These are phyloP conservation scores for Leuciscus waleckii DNA, from an alignment of 2,797 vertebrate genomes.

Conservation along the genomic window DNA sequence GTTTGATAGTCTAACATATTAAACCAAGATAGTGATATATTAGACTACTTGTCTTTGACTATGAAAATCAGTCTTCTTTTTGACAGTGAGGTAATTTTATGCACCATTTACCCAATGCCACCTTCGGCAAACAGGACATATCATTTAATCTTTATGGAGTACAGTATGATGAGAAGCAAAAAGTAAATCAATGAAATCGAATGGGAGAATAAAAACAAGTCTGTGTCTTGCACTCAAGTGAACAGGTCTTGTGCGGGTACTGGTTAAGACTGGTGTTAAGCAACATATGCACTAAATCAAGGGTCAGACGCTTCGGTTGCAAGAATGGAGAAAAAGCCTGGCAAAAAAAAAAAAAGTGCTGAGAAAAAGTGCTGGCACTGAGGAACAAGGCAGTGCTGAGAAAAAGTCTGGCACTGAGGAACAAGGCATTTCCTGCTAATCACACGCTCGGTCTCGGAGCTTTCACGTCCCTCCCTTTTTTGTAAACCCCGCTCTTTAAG, in stretches of 20 bases:
- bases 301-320: slow-evolving; percentile 18
- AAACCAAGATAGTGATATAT: background rate
- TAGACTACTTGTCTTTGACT: background rate
- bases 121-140: background rate
- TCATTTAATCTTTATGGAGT: background rate
- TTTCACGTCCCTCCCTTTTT: background rate
- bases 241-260: background rate
- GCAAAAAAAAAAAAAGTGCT: too few relatives aligned
- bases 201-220: background rate
- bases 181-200: background rate
- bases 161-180: background rate
- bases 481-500: background rate
- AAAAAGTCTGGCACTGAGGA: slow-evolving; percentile 36
- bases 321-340: slow-evolving; percentile 30
- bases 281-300: background rate
- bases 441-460: slow-evolving; percentile 18
- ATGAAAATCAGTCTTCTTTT: background rate
- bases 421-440: slow-evolving; percentile 37
- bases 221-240: background rate
- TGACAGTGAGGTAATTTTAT: background rate
- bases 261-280: background rate
- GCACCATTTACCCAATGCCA: background rate
- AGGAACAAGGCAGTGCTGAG: slow-evolving; percentile 8
- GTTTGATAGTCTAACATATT: background rate
- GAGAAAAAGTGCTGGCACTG: slow-evolving; percentile 31